Base-by-base conservation (phyloP, 2,888 invertebrate genomes). In the Xestobium rufovillosum region DNA sequence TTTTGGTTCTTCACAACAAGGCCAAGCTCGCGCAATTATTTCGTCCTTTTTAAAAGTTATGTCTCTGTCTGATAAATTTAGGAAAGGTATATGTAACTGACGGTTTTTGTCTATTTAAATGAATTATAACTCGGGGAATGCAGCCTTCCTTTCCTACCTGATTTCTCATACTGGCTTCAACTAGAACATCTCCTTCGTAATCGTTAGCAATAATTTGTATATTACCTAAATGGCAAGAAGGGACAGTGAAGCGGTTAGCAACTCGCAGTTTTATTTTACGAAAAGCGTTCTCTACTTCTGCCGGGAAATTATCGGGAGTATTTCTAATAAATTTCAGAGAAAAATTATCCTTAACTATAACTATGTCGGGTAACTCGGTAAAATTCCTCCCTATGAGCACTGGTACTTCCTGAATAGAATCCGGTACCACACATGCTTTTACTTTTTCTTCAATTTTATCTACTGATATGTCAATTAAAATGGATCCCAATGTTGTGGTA, bases 351-450 rank as follows among this genome's bases (percentile, higher is more conserved):
- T 48, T 49, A 8, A 45, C 14, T 6, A 45, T 25, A 14, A 38
- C 10, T 16, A 50, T 33, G 32, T 38, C 33, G 8, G 44, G 36
- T n/a, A 38, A 15, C 31, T 49, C 45, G 1, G 48, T 45, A 16
- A 50, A 45, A 12, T 34, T 41, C 31, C 43, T 35, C 26, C 45
- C 50, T 12, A 49, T 15, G 25, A 50, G 33, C 9, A 49, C 14
- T 26, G 50, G 45, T 6, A 42, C 28, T 2, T 41, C 38, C 23
- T 48, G 48, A 13, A 32, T 30, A 2, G 13, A 8, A 26, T 50
- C 36, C 8, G 45, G 39, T 13, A 50, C 48, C 8, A 47, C 43
- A 36, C 42, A 32, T 9, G 43, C 44, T 10, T 13, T 14, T 14
- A 41, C 38, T 15, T 26, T 12, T 17, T 4, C 30, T 28, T 43